Evolutionary conservation across 2,797 vertebrate species (phyloP).

Genomic region (Babyrousa celebensis): DNA sequence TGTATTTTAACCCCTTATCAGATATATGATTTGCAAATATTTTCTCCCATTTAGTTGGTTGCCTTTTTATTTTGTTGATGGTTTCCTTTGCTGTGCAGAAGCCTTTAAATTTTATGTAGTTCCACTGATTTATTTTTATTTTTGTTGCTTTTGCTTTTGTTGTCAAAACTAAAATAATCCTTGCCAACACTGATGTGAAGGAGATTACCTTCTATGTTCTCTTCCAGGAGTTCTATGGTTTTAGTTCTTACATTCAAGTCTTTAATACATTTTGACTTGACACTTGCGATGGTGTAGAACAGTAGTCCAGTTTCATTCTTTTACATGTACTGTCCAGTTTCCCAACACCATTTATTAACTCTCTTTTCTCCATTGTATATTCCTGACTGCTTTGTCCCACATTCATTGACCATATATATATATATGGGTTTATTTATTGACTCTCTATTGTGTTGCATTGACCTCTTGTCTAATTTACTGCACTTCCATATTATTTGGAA

Average conservation of each 20-base stretch:
- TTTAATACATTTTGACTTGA: neutral
- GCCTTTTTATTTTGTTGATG: neutral
- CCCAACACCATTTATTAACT: neutral
- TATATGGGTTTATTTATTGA: neutral
- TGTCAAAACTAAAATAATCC: neutral
- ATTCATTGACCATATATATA: neutral
- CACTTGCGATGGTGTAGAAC: neutral
- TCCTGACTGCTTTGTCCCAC: neutral
- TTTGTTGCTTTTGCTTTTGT: neutral
- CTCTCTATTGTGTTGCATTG: neutral
- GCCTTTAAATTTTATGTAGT: neutral
- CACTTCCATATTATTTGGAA: neutral
- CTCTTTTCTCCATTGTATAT: neutral
- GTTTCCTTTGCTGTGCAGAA: neutral
- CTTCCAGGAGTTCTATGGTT: neutral
- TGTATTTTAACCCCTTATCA: neutral
- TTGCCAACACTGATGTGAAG: neutral
- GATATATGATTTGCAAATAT: neutral
- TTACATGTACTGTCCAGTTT: neutral
- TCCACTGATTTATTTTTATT: neutral
- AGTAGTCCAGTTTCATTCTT: neutral
- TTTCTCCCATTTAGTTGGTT: neutral
- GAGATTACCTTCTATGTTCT: neutral
- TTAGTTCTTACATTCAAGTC: neutral
- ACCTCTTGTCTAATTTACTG: neutral